A percentile compares a stretch with the other conserved stretches of the same genome.
Evolutionary conservation across 2,888 invertebrate genomes (phyloP).

Genomic region (Odiellus spinosus): DNA sequence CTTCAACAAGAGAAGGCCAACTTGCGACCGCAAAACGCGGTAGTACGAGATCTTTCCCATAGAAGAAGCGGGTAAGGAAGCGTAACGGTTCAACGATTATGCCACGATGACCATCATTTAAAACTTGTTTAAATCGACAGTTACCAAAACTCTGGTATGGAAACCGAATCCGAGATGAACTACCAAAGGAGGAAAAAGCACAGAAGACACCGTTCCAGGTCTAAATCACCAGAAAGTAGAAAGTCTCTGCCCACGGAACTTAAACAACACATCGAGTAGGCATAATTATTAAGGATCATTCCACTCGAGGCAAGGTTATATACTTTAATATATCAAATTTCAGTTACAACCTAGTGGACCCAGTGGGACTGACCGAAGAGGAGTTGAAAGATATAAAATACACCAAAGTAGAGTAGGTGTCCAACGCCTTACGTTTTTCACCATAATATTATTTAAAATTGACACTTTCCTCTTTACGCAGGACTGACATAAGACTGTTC

Average conservation of each 20-base stretch:
- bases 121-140: constrained; percentile 20
- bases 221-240: constrained; percentile 45
- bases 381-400: constrained; percentile 20
- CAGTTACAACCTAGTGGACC: constrained; percentile 51
- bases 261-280: constrained; percentile 72
- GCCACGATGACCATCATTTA: neutral
- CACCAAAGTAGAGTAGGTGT: constrained; percentile 20
- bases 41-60: constrained; percentile 13
- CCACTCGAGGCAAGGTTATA: too few species aligned
- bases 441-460: too few species aligned
- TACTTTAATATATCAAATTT: neutral
- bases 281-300: neutral
- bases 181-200: constrained; percentile 28
- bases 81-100: neutral
- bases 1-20: constrained; percentile 35
- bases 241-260: constrained; percentile 57
- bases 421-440: neutral
- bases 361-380: constrained; percentile 71
- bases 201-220: constrained; percentile 24
- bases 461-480: constrained; percentile 2
- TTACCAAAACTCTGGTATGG: constrained; percentile 32
- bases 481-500: constrained; percentile 19
- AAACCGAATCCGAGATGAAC: constrained; percentile 34
- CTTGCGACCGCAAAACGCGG: constrained; percentile 13
- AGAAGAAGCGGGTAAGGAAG: constrained; percentile 14